Evolutionary conservation across 1,140 invertebrate genomes (phyloP).

Genomic region (Drosophila bocqueti): DNA sequence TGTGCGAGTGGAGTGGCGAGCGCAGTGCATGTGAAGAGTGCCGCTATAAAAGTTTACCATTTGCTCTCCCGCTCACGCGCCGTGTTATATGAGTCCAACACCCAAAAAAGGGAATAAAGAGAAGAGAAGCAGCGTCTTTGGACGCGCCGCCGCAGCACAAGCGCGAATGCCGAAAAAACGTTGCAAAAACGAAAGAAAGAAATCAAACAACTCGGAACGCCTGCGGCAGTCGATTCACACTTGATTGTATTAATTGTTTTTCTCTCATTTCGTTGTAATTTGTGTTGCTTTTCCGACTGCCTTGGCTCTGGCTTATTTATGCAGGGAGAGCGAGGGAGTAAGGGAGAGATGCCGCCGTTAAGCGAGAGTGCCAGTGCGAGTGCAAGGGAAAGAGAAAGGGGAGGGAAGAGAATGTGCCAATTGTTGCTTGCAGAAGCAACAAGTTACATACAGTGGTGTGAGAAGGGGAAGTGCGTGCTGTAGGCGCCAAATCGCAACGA

Average conservation of each 20-base stretch:
- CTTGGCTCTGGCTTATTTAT: conserved; percentile 59
- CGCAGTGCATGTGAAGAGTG: conserved; percentile 73
- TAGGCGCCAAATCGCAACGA: conserved; percentile 58
- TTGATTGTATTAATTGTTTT: conserved; percentile 57
- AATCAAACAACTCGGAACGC: conserved; percentile 59
- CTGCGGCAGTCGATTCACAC: conserved; percentile 59
- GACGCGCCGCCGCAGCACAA: conserved; percentile 54
- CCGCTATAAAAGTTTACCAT: conserved; percentile 66
- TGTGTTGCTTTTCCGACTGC: conserved; percentile 57
- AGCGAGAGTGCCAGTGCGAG: conserved; percentile 12
- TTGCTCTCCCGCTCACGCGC: conserved; percentile 67
- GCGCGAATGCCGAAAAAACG: conserved; percentile 70
- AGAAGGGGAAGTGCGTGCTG: conserved; percentile 23
- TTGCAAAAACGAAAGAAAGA: conserved; percentile 70
- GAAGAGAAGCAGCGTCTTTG: conserved; percentile 66
- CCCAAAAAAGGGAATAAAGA: conserved; percentile 84
- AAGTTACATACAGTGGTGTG: conserved; percentile 43
- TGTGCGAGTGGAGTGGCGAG: conserved; percentile 53
- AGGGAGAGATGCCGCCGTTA: conserved; percentile 9
- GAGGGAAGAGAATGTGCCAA: conserved; percentile 47
- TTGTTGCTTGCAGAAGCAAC: conserved; percentile 73
- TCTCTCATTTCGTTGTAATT: conserved; percentile 59
- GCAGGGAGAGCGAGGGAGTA: conserved; percentile 20
- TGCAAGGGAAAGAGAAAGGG: conserved; percentile 13
- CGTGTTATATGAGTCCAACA: conserved; percentile 82